These are phyloP conservation scores for Atlantisia rogersi DNA, from an alignment of 2,113 vertebrate species.

Conservation along the genomic window DNA sequence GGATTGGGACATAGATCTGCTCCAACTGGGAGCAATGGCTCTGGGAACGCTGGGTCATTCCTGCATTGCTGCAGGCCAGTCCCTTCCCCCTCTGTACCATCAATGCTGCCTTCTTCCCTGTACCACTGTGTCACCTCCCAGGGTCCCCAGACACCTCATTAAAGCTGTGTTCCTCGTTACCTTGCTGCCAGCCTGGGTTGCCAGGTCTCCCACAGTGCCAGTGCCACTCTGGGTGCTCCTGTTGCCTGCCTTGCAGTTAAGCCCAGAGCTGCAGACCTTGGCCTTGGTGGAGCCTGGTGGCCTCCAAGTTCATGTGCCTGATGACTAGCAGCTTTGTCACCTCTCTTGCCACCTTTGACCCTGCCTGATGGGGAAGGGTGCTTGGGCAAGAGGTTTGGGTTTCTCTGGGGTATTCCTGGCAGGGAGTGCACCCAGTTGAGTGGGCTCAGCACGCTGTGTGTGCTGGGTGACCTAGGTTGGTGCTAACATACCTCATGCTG, in stretches of 20 bases:
- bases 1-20: background rate
- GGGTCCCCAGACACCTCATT: background rate
- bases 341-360: background rate
- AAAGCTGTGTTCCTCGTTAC: background rate
- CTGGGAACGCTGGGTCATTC: background rate
- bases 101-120: rapidly evolving
- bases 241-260: rapidly evolving
- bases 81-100: background rate
- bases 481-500: background rate
- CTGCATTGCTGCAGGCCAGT: background rate
- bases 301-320: background rate
- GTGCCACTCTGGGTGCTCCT: background rate
- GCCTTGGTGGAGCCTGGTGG: rapidly evolving
- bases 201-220: background rate
- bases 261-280: background rate
- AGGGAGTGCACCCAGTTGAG: background rate
- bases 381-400: background rate
- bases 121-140: background rate
- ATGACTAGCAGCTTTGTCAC: background rate
- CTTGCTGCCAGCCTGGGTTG: background rate
- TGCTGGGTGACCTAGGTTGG: background rate
- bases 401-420: background rate
- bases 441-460: background rate
- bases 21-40: background rate
- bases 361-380: background rate